Evolutionary conservation across 2,888 invertebrate species (phyloP).

Genomic region (Sesamia inferens): DNA sequence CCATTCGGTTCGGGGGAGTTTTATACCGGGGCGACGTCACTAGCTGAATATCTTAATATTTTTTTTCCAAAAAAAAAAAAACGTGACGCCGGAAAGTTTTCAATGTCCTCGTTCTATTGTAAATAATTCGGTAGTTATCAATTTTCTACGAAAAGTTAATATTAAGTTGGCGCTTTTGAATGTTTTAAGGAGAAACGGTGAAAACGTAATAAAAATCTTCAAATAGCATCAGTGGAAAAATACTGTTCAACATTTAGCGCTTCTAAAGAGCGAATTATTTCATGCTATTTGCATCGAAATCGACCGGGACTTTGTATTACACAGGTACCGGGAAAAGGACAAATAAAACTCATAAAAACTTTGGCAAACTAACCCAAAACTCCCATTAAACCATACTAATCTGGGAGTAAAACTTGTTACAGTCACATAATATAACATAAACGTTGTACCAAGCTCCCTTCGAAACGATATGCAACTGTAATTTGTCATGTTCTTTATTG

Average conservation of each 20-base stretch:
- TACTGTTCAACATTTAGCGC: not conserved
- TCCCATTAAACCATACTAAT: constrained; percentile 56
- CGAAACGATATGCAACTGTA: constrained; percentile 2
- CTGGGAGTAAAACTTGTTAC: constrained; percentile 52
- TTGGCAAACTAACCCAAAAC: constrained; percentile 50
- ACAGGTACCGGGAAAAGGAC: constrained; percentile 45
- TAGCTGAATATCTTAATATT: constrained; percentile 49
- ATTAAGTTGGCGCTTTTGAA: constrained; percentile 15
- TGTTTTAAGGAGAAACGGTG: constrained; percentile 11
- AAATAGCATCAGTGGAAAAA: too few species aligned
- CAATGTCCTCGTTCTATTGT: constrained; percentile 35
- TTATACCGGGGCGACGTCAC: constrained; percentile 45
- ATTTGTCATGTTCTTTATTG: constrained; percentile 20
- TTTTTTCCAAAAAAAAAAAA: constrained; percentile 42
- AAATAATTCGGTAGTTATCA: constrained; percentile 51
- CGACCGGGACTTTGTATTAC: constrained; percentile 27
- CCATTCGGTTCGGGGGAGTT: constrained; percentile 57
- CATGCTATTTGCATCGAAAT: not conserved
- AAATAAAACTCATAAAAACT: constrained; percentile 55
- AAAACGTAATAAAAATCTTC: not conserved
- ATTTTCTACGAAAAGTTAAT: constrained; percentile 34
- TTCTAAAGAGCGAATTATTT: not conserved
- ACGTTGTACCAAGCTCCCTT: constrained; percentile 15
- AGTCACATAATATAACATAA: constrained; percentile 38
- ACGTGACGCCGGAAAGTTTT: constrained; percentile 48